Base-by-base conservation (phyloP, 2,113 vertebrate species). In the Cromileptes altivelis region DNA sequence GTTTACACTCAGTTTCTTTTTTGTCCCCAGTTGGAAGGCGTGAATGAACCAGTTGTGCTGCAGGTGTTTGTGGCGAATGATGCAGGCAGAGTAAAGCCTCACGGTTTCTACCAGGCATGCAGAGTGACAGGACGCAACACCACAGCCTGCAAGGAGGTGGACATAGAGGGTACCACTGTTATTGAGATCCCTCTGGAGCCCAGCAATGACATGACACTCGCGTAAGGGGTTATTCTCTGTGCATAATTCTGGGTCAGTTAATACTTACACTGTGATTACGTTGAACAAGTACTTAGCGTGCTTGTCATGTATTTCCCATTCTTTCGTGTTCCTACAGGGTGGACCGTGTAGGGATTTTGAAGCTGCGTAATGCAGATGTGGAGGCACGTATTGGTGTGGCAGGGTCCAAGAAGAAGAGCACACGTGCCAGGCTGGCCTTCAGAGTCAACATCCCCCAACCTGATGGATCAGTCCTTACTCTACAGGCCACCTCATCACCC, bases 31-130 rank as follows among this genome's bases (percentile, higher is more conserved):
- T 91, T 99, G 96, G 98, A 99, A 91, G 98, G 98, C 69, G 96
- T 98, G 86, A 98, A 93, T 30, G 98, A 99, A 88, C 95, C 98
- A 4, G 98, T 98, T 87, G 95, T 98, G 80, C 96, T 99, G 67
- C 98, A 99, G 89, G 97, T 99, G n/a, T 99, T 99, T 75, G 98
- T 99, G 88, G 98, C 98, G 1, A 99, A 98, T 18, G 98, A 99
- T 86, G 97, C 98, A 0, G 98, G 98, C 23, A 96, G 98, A 52
- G 97, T 99, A 90, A 99, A 99, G 89, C 98, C 98, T 0, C 98
- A 99, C 0, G 98, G 98, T 23, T 99, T 99, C 95, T 99, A 99
- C 93, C 98, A 99, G 95, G 98, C 98, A 49, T 99, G 98, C 89
- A 95, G 96, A 78, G 98, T 99, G 10, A 99, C 98, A 0, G 98